phyloP scores from a whole-genome alignment of 2,113 vertebrate genomes.

The Hassar affinis region DNA sequence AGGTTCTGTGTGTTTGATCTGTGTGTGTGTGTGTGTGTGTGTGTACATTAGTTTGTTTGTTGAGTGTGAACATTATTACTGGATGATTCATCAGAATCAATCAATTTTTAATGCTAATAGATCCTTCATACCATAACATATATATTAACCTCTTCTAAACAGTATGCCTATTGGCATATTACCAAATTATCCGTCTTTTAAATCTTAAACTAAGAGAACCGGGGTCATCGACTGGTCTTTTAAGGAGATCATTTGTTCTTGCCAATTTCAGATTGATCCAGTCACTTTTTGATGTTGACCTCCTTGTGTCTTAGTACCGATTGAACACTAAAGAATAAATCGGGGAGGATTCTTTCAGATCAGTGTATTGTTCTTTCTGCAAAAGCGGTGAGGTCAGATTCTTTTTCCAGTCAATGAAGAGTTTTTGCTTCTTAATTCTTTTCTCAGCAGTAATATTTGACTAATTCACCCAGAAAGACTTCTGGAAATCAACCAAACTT shows the following conservation, averaged over 20 bases:
- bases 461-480: background rate
- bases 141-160: conserved; percentile 5
- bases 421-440: background rate
- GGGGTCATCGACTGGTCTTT: conserved; percentile 11
- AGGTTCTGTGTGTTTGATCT: conserved; percentile 15
- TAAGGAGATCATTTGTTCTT: background rate
- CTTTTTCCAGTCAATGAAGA: background rate
- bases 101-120: conserved; percentile 34
- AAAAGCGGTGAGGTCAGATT: background rate
- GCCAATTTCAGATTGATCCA: conserved; percentile 27
- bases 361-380: conserved; percentile 8
- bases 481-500: background rate
- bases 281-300: conserved; percentile 1
- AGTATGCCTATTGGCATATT: conserved; percentile 15
- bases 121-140: conserved; percentile 4
- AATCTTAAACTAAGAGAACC: conserved; percentile 33
- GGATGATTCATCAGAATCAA: conserved; percentile 32
- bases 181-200: conserved; percentile 19
- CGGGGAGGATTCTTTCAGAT: conserved; percentile 24
- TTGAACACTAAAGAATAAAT: conserved; percentile 38
- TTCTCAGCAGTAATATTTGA: background rate
- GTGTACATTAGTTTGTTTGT: background rate
- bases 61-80: conserved; percentile 40
- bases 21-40: background rate
- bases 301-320: conserved; percentile 21